phyloP scores from a whole-genome alignment of 2,888 invertebrate species.

The Scaptomyza caliginosa region DNA sequence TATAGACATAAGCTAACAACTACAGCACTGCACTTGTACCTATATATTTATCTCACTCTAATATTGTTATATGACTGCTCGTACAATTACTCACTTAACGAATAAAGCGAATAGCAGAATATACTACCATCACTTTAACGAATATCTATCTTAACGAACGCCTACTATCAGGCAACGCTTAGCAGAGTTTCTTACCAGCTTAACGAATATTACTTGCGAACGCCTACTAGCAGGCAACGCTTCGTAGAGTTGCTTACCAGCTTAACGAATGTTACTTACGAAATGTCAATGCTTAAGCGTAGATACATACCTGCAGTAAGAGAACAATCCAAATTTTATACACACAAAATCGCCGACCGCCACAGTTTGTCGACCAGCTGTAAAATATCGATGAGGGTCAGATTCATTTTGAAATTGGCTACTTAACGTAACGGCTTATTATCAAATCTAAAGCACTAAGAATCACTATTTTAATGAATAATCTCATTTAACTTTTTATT shows the following conservation, averaged over 20 bases:
- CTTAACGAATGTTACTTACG: no score
- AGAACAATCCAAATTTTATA: not conserved
- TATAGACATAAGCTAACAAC: not conserved
- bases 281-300: not conserved
- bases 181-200: not conserved
- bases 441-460: not conserved
- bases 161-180: no score
- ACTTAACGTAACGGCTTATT: not conserved
- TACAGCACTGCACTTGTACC: not conserved
- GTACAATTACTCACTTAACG: not conserved
- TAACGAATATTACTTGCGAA: not conserved
- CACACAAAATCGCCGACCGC: not conserved
- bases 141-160: not conserved
- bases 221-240: no score
- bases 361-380: not conserved
- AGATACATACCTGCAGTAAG: accelerated
- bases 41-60: slow-evolving; percentile 1
- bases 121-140: not conserved
- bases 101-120: not conserved
- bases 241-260: no score
- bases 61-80: not conserved
- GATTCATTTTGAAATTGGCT: not conserved
- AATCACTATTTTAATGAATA: slow-evolving; percentile 37
- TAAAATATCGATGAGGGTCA: not conserved
- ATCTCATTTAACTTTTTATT: slow-evolving; percentile 63